Conservation (phyloP, 1,140 invertebrate species). For the Drosophila baimaii region DNA sequence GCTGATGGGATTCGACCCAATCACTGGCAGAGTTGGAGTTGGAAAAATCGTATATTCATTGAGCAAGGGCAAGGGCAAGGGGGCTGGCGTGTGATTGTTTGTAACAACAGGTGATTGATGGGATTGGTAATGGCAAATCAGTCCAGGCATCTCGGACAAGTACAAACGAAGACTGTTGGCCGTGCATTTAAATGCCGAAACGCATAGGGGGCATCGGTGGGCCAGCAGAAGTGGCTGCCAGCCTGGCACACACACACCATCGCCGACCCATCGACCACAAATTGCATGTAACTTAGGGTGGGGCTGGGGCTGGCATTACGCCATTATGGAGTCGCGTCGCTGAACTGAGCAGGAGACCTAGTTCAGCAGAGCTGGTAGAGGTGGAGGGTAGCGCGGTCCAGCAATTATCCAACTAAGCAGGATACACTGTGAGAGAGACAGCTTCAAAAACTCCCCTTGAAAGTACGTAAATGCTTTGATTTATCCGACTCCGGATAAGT, state of each 20-base stretch:
- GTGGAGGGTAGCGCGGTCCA: background rate
- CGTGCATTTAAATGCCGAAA: background rate
- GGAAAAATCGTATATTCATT: conserved; percentile 3
- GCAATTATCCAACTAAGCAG: conserved; percentile 5
- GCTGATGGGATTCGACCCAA: background rate
- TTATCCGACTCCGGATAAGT: background rate
- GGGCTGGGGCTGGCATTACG: conserved; percentile 35
- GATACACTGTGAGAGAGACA: background rate
- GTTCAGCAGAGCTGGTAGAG: background rate
- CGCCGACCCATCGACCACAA: conserved; percentile 10
- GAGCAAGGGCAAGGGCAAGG: background rate
- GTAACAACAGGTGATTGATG: conserved; percentile 24
- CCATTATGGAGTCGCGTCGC: conserved; percentile 7
- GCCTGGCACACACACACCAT: background rate
- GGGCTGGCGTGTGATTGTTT: background rate
- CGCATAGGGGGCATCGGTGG: background rate
- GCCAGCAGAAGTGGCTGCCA: background rate
- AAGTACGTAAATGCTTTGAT: background rate
- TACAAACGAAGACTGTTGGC: background rate
- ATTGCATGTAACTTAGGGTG: conserved; percentile 12
- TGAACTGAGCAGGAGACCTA: conserved; percentile 21
- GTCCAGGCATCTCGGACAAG: conserved; percentile 3
- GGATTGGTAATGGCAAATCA: conserved; percentile 16
- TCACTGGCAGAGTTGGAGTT: background rate
- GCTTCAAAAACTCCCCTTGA: background rate